Base-by-base conservation (phyloP, 2,888 invertebrate species). In the Dinocampus coccinellae region DNA sequence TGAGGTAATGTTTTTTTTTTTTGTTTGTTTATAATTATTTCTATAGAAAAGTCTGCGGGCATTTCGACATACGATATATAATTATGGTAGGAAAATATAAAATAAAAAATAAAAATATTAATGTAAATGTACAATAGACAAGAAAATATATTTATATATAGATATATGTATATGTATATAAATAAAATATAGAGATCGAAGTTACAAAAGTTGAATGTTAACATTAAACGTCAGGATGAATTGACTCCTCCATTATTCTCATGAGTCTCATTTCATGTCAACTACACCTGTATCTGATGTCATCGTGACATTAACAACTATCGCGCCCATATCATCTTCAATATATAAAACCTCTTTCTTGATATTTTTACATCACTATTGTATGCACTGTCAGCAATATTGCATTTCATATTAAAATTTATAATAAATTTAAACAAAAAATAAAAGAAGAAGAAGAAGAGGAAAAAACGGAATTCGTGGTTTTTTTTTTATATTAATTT, bases 201-300 rank as follows among this genome's bases (percentile, higher is more conserved):
- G 68, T 63, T 34, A 67, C 47, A 61, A 61, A 64, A 55, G 42
- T 52, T 65, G 53, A 13, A 68, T 64, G 70, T 68, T 64, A 63
- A 65, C 72, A 69, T 16, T 47, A n/a, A 64, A 70, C 36, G 67
- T 61, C 62, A 47, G 57, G 10, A 65, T 52, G 47, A 69, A 64
- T 70, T 60, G 67, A 70, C 58, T 63, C 62, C 70, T 72, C 69
- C 68, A 75, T 75, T 75, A 73, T 75, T 72, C 69, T 47, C 70
- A 65, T 63, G 55, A 70, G 61, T 75, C 68, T 75, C 74, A 72
- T 75, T 75, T 73, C 72, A 75, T 68, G 74, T 75, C 74, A 75
- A 72, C 60, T 62, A 69, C 74, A 75, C 42, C 60, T 63, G 55
- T 67, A 66, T 42, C 29, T 42, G 63, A 42, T 39, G 47, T 47